A percentile compares a stretch with the other conserved stretches of the same genome.
phyloP scores from a whole-genome alignment of 2,888 invertebrate genomes.

The Slavum lentiscoides region DNA sequence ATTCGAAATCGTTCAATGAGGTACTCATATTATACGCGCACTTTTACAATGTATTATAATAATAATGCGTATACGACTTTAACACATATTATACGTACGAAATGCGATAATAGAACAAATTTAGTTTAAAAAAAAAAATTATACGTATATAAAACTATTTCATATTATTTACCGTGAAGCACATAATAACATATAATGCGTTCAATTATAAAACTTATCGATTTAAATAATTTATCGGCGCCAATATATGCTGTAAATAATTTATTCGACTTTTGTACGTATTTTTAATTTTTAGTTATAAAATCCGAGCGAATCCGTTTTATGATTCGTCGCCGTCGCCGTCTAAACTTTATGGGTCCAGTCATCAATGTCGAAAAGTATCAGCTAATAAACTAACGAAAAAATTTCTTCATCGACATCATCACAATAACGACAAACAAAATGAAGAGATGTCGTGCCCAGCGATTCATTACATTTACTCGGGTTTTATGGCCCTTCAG shows the following conservation, averaged over 20 bases:
- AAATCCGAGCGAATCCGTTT: constrained; percentile 74
- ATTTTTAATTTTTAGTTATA: constrained; percentile 64
- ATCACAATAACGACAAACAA: constrained; percentile 13
- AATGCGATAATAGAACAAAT: too few species aligned
- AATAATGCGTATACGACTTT: background rate
- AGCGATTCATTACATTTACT: constrained; percentile 74
- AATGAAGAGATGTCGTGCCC: constrained; percentile 73
- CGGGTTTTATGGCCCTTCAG: constrained; percentile 76
- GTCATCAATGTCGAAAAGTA: constrained; percentile 71
- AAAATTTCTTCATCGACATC: constrained; percentile 62
- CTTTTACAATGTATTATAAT: background rate
- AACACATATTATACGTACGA: background rate
- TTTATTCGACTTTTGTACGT: background rate
- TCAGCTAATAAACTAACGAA: constrained; percentile 65
- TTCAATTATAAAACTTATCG: background rate
- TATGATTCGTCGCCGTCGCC: constrained; percentile 70
- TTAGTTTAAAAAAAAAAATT: too few species aligned
- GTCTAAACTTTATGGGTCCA: constrained; percentile 68
- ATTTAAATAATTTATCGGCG: background rate
- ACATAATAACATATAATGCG: background rate
- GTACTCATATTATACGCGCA: background rate
- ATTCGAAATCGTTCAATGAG: constrained; percentile 32
- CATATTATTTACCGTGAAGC: background rate
- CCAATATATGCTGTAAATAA: background rate
- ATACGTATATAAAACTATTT: too few species aligned